Percentiles rank a stretch among this genome's conserved stretches.
phyloP scores from a whole-genome alignment of 1,140 invertebrate genomes.

The Cotesia vestalis region DNA sequence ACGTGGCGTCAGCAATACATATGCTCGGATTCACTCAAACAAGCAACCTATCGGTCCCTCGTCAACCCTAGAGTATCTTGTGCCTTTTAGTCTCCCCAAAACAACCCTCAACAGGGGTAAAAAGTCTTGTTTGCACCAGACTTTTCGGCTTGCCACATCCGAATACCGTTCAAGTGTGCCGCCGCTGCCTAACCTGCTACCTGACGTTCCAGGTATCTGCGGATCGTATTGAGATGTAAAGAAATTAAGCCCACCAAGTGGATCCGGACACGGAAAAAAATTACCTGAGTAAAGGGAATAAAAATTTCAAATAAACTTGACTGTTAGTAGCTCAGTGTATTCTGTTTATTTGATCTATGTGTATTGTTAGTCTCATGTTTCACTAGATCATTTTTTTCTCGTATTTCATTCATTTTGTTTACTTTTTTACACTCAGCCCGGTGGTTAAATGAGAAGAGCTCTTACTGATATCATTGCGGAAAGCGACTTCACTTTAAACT shows the following conservation, averaged over 20 bases:
- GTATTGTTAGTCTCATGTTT: slow-evolving; percentile 33
- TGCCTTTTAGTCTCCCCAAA: slow-evolving; percentile 13
- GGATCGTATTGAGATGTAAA: background rate
- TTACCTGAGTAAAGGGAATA: slow-evolving; percentile 18
- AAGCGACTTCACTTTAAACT: slow-evolving; percentile 46
- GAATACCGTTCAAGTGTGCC: too few species aligned
- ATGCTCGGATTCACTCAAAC: slow-evolving; percentile 24
- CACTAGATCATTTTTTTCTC: slow-evolving; percentile 23
- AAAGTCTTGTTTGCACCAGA: slow-evolving; percentile 40
- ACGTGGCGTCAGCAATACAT: slow-evolving; percentile 32
- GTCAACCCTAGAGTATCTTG: slow-evolving; percentile 27
- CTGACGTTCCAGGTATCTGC: slow-evolving; percentile 33
- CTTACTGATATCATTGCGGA: slow-evolving; percentile 38
- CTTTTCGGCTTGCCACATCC: slow-evolving; percentile 38
- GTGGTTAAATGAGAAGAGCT: slow-evolving; percentile 32
- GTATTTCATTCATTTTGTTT: slow-evolving; percentile 8
- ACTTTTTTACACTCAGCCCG: slow-evolving; percentile 7
- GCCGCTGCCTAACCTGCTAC: slow-evolving; percentile 10
- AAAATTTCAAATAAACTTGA: slow-evolving; percentile 29
- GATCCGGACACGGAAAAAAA: slow-evolving; percentile 23
- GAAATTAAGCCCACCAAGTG: background rate
- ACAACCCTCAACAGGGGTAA: slow-evolving; percentile 29
- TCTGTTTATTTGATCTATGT: slow-evolving; percentile 34
- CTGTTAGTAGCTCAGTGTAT: slow-evolving; percentile 38
- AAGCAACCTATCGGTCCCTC: slow-evolving; percentile 24